phyloP scores from a whole-genome alignment of 2,888 invertebrate genomes.

The Strigamia transsilvanica region DNA sequence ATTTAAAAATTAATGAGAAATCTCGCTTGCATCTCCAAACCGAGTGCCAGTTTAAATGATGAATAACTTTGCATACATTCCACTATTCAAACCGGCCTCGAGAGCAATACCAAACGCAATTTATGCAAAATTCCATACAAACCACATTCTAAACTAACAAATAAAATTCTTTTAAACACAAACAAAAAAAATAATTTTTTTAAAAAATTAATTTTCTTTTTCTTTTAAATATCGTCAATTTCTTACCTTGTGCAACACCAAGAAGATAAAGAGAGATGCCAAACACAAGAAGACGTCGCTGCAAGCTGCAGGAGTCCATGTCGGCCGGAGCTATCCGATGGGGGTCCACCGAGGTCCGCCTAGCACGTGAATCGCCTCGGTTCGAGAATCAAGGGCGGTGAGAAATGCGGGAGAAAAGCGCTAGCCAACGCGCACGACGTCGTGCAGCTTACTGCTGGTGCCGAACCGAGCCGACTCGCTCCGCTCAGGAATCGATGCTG shows the following conservation, averaged over 20 bases:
- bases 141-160: neutral
- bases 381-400: neutral
- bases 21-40: neutral
- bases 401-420: neutral
- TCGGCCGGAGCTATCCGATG: neutral
- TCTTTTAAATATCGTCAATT: too few relatives aligned
- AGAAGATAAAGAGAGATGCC: neutral
- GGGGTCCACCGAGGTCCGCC: conserved; percentile 8
- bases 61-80: neutral
- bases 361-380: conserved; percentile 4
- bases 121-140: neutral
- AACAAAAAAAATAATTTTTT: neutral
- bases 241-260: neutral
- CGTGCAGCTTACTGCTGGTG: conserved; percentile 13
- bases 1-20: neutral
- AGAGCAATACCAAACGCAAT: neutral
- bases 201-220: too few relatives aligned
- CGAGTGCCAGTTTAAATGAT: conserved; percentile 8
- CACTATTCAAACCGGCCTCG: neutral
- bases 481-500: neutral
- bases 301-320: neutral
- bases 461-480: neutral
- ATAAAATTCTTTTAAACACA: too few relatives aligned
- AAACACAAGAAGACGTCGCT: neutral
- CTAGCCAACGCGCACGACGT: conserved; percentile 30